These are phyloP conservation scores for Tupaia chinensis DNA, from an alignment of 2,113 vertebrate genomes.

Conservation along the genomic window DNA sequence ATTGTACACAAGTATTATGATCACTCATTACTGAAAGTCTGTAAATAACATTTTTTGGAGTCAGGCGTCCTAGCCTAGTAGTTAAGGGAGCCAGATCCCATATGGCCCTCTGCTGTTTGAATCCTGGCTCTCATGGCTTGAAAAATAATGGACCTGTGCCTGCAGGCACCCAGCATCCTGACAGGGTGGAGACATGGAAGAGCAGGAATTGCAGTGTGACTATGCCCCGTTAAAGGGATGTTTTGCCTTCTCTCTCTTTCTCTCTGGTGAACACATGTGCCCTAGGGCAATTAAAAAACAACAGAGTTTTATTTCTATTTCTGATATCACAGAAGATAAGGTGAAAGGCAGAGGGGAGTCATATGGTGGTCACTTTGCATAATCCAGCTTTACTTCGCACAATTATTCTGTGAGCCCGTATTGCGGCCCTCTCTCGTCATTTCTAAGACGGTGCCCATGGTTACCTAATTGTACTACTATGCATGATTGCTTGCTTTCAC, in stretches of 20 bases:
- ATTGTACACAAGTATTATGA: not conserved
- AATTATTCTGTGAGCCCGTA: not conserved
- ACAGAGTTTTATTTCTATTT: conserved; percentile 32
- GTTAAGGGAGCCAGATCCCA: too few relatives aligned
- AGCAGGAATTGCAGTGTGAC: too few relatives aligned
- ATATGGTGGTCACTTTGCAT: not conserved
- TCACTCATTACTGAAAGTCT: not conserved
- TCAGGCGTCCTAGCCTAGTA: too few relatives aligned
- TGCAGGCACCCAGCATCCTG: too few relatives aligned
- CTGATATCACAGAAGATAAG: not conserved
- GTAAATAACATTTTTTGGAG: not conserved
- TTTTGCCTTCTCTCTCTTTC: too few relatives aligned
- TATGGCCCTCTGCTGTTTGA: too few relatives aligned
- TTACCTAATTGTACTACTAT: not conserved
- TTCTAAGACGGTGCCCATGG: not conserved
- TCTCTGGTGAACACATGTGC: too few relatives aligned
- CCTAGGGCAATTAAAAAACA: too few relatives aligned
- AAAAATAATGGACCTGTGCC: too few relatives aligned
- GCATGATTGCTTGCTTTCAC: not conserved
- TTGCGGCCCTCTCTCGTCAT: not conserved
- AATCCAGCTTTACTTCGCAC: not conserved
- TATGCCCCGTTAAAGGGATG: too few relatives aligned
- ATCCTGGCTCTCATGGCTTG: too few relatives aligned
- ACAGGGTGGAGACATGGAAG: too few relatives aligned
- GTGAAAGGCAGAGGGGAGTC: not conserved